These are phyloP conservation scores for Anarrhichthys ocellatus DNA, from an alignment of 2,113 vertebrate genomes.

Conservation along the genomic window DNA sequence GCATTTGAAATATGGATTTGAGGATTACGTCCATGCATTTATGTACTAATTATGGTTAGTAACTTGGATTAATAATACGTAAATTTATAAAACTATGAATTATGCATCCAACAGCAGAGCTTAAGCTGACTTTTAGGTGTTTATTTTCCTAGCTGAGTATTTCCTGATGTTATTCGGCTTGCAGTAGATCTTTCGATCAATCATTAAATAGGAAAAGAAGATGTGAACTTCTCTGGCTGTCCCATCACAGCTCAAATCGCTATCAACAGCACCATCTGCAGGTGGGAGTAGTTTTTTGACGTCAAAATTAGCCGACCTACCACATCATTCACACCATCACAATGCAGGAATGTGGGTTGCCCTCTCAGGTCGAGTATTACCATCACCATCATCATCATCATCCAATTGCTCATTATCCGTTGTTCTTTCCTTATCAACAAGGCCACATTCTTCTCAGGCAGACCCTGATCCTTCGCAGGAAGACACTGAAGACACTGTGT, in stretches of 20 bases:
- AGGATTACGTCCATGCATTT: background rate
- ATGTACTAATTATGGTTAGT: background rate
- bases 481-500: slow-evolving; percentile 54
- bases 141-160: background rate
- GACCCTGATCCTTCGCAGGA: slow-evolving; percentile 38
- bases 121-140: background rate
- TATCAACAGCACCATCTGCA: slow-evolving; percentile 72
- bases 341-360: background rate
- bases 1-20: background rate
- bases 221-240: background rate
- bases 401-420: slow-evolving; percentile 28
- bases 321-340: background rate
- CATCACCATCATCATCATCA: slow-evolving; percentile 14
- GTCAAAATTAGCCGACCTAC: background rate
- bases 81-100: background rate
- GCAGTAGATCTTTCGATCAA: background rate
- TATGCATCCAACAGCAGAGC: background rate
- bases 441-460: slow-evolving; percentile 71
- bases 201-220: background rate
- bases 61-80: too few relatives aligned
- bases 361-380: background rate
- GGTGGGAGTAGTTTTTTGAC: slow-evolving; percentile 16
- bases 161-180: background rate
- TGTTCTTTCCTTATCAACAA: slow-evolving; percentile 71
- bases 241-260: background rate